Base-by-base conservation (phyloP, 2,113 vertebrate species). In the Phasianus colchicus region DNA sequence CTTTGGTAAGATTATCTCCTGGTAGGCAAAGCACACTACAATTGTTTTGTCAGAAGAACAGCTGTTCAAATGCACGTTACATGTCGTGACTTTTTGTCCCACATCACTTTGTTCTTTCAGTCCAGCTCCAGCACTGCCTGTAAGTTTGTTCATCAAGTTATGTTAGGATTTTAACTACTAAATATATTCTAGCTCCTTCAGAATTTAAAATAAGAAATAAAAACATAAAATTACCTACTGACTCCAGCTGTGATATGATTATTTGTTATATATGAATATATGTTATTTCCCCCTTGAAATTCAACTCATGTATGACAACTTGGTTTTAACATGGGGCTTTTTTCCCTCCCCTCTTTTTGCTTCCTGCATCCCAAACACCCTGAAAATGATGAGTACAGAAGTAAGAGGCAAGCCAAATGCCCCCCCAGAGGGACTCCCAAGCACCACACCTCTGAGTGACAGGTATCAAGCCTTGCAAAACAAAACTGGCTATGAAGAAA, bases 231-330 rank as follows among this genome's bases (percentile, higher is more conserved):
- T 83, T 36, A 88, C 36, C 20, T 50, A 11, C 65, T 36, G 54
- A 47, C 80, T 92, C 57, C 73, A 93, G 86, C 54, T 94, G 92
- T 30, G 14, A 64, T 61, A 54, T 11, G 80, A 94, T 91, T 83
- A 43, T 43, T 43, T 43, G 42, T 43, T 43, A 43, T 17, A 43
- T 43, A 43, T 43, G 42, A 43, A 43, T 43, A 43, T 16, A 43
- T 16, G 73, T 79, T 81, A 60, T 73, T 93, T 96, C 77, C 72
- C 78, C 85, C 80, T 92, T 84, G 55, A 90, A 95, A 87, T 17
- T 69, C 84, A 88, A 69, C 69, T 85, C 13, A 6, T 64, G 42
- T 18, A 14, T 58, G 87, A 93, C 91, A 88, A 83, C 66, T 47
- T 92, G 29, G 29, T 48, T 92, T 93, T 87, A 81, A 60, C 32